These are phyloP conservation scores for Tamandua tetradactyla DNA, from an alignment of 2,797 vertebrate species.

Conservation along the genomic window DNA sequence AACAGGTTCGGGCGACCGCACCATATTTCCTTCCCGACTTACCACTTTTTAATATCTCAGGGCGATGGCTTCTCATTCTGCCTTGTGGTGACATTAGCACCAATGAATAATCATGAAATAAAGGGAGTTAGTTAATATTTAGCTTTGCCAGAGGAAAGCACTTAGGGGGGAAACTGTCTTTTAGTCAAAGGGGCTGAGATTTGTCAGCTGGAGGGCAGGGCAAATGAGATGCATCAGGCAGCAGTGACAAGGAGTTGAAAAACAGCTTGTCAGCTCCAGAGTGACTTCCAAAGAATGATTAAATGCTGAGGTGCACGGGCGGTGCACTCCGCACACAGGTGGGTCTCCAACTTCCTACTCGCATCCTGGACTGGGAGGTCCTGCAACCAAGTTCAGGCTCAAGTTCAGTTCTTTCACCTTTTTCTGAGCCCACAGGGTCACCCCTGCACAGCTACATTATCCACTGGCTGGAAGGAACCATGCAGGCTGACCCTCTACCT, in stretches of 20 bases:
- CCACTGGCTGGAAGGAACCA: too few species aligned
- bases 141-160: conserved; percentile 84
- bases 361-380: conserved; percentile 67
- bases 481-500: fast-evolving
- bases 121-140: conserved; percentile 84
- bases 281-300: conserved; percentile 78
- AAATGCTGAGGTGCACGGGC: conserved; percentile 34
- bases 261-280: conserved; percentile 81
- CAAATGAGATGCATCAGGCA: conserved; percentile 80
- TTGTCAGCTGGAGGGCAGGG: conserved; percentile 83
- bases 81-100: conserved; percentile 72
- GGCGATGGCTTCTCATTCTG: conserved; percentile 66
- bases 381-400: background rate
- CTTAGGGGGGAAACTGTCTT: conserved; percentile 77
- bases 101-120: conserved; percentile 81
- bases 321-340: conserved; percentile 58
- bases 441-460: background rate
- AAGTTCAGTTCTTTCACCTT: background rate
- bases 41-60: conserved; percentile 62
- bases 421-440: background rate
- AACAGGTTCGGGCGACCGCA: background rate
- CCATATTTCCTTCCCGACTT: conserved; percentile 16
- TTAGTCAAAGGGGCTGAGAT: conserved; percentile 81
- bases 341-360: conserved; percentile 76
- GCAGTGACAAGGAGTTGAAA: conserved; percentile 79